Conservation (phyloP, 2,797 vertebrate genomes). For the Crax fasciolata region DNA sequence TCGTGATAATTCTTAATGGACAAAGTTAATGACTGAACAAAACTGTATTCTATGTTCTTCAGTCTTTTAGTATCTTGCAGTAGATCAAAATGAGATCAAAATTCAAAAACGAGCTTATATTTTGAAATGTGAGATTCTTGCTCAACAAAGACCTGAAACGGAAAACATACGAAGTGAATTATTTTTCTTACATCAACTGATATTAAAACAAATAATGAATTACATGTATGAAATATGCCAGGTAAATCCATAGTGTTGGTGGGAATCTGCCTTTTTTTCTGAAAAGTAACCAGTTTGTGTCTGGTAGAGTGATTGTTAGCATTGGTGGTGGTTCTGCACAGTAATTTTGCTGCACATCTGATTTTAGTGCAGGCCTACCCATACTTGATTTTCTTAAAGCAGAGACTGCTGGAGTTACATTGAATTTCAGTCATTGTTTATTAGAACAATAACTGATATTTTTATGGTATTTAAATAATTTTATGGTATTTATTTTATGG, state of each 20-base stretch:
- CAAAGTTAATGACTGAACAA: neutral
- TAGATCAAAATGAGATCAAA: neutral
- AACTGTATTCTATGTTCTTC: neutral
- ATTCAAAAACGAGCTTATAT: neutral
- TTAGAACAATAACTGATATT: neutral
- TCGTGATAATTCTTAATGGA: neutral
- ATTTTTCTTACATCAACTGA: neutral
- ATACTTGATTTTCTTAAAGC: neutral
- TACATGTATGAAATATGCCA: neutral
- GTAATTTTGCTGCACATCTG: neutral
- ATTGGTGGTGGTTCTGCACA: neutral
- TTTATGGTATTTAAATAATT: neutral
- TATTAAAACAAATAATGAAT: neutral
- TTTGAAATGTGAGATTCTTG: neutral
- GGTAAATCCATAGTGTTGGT: neutral
- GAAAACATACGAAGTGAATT: neutral
- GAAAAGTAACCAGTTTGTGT: neutral
- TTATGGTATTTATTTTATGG: neutral
- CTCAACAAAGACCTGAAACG: neutral
- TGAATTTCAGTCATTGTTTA: neutral
- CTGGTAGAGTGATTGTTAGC: neutral
- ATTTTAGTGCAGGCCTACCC: neutral
- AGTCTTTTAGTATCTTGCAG: neutral
- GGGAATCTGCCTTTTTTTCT: neutral
- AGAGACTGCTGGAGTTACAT: neutral